Evolutionary conservation across 2,797 vertebrate species (phyloP).

Genomic region (Dermochelys coriacea): DNA sequence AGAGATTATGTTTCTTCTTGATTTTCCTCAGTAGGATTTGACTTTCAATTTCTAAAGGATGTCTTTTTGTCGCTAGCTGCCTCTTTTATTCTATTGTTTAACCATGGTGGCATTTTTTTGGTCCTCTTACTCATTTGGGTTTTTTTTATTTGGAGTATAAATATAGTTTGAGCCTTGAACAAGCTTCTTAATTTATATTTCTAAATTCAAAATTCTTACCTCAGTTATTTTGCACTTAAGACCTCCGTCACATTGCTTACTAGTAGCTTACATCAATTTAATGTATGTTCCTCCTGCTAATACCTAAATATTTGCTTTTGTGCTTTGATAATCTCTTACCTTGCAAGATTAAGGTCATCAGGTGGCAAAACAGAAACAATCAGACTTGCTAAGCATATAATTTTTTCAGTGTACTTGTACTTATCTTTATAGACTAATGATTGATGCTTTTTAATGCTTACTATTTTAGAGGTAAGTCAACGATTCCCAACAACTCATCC

Average conservation of each 20-base stretch:
- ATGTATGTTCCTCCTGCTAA: neutral
- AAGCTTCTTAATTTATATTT: neutral
- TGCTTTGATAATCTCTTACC: neutral
- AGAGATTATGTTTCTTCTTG: too few species aligned
- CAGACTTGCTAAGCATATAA: neutral
- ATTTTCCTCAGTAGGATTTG: too few species aligned
- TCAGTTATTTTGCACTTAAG: neutral
- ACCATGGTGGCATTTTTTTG: too few species aligned
- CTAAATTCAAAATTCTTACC: neutral
- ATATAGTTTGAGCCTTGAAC: neutral
- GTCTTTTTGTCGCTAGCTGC: too few species aligned
- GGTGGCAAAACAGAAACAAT: neutral
- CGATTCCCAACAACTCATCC: slow-evolving; percentile 96
- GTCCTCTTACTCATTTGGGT: too few species aligned
- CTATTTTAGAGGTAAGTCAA: slow-evolving; percentile 92
- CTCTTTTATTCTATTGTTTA: too few species aligned
- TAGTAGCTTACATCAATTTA: neutral
- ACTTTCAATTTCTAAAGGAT: too few species aligned
- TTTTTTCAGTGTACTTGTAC: neutral
- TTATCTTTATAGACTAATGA: neutral
- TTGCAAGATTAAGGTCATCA: neutral
- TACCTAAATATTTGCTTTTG: neutral
- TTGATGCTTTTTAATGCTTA: neutral
- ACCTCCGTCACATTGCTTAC: neutral
- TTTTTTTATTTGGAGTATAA: too few species aligned